phyloP scores from a whole-genome alignment of 2,888 invertebrate genomes.

The Cantharis rufa region DNA sequence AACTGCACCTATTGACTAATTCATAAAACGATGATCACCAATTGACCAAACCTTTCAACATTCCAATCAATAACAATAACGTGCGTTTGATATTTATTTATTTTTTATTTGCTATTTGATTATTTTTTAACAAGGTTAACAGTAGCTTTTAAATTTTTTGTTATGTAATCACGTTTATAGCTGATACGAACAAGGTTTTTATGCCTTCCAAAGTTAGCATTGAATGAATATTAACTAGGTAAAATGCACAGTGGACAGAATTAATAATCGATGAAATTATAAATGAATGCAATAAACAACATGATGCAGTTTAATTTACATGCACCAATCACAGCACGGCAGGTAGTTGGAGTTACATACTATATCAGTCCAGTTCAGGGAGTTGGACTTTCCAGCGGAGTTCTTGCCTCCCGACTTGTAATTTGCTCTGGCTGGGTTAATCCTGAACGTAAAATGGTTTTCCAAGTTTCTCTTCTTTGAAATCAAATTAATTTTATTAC shows the following conservation, averaged over 20 bases:
- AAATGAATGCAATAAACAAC: not conserved
- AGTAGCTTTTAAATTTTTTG: not conserved
- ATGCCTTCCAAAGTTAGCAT: not conserved
- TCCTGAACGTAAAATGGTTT: too few relatives aligned
- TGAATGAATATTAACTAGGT: not conserved
- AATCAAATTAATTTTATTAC: too few relatives aligned
- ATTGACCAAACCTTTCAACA: not conserved
- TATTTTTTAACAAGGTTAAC: not conserved
- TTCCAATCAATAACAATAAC: not conserved
- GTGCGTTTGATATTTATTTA: not conserved
- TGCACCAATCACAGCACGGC: not conserved
- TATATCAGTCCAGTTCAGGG: too few relatives aligned
- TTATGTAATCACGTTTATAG: not conserved
- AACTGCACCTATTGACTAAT: slow-evolving; percentile 1
- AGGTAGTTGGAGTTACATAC: too few relatives aligned
- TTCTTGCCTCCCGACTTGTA: too few relatives aligned
- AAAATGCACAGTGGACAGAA: not conserved
- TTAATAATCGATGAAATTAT: not conserved
- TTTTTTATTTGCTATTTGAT: not conserved
- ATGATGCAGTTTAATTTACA: not conserved
- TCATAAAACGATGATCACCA: not conserved
- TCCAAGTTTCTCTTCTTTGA: too few relatives aligned
- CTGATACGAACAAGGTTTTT: not conserved
- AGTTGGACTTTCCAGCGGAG: too few relatives aligned
- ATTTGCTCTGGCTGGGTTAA: too few relatives aligned